Conservation (phyloP, 2,113 vertebrate genomes). For the Hemichromis elongatus region DNA sequence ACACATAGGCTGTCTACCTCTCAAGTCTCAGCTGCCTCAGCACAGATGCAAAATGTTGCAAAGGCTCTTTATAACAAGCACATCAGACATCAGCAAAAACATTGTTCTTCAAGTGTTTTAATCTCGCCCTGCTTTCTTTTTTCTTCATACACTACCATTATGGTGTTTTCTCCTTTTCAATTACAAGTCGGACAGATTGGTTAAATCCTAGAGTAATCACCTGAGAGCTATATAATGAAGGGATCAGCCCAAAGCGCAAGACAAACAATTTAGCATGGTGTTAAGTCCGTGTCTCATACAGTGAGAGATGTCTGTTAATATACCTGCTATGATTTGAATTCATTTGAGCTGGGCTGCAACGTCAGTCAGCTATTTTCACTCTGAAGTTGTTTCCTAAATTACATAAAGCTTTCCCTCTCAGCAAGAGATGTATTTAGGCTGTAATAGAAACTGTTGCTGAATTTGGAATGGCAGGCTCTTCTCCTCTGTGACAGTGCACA, state of each 20-base stretch:
- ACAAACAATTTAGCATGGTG: constrained; percentile 77
- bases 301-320: constrained; percentile 74
- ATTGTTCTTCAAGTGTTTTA: not conserved
- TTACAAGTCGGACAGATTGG: constrained; percentile 70
- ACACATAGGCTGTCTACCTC: not conserved
- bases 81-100: not conserved
- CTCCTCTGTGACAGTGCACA: not conserved
- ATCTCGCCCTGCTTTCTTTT: not conserved
- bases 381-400: constrained; percentile 57
- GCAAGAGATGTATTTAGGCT: constrained; percentile 56
- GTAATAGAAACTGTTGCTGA: constrained; percentile 44
- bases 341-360: constrained; percentile 63
- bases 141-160: constrained; percentile 17
- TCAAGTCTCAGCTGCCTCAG: not conserved
- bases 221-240: constrained; percentile 76
- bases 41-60: not conserved
- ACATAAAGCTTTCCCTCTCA: constrained; percentile 54
- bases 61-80: not conserved
- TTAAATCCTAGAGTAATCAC: constrained; percentile 77
- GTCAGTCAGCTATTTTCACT: constrained; percentile 71
- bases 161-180: constrained; percentile 78
- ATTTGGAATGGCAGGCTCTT: constrained; percentile 59
- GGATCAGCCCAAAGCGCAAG: constrained; percentile 78
- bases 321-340: constrained; percentile 70
- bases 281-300: constrained; percentile 72